phyloP scores from a whole-genome alignment of 2,888 invertebrate genomes.

The Tanytarsus gracilentus region DNA sequence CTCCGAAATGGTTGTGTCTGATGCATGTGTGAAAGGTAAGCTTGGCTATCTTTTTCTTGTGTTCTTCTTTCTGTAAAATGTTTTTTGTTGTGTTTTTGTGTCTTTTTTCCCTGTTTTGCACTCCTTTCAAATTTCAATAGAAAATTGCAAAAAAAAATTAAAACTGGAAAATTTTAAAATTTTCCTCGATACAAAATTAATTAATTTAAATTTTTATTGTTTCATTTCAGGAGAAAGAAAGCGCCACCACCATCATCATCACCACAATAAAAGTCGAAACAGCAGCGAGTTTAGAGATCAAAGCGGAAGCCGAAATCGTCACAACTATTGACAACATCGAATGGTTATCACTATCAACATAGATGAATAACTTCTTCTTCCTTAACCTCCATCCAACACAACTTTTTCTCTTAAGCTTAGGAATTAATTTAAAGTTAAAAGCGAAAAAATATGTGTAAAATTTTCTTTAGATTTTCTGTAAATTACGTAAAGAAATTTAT shows the following conservation, averaged over 20 bases:
- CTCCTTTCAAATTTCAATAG: neutral
- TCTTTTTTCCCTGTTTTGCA: neutral
- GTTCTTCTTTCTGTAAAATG: conserved; percentile 30
- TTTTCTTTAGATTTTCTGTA: neutral
- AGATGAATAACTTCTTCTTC: conserved; percentile 36
- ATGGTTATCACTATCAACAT: conserved; percentile 44
- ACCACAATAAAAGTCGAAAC: conserved; percentile 41
- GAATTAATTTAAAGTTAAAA: neutral
- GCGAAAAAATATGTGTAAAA: neutral
- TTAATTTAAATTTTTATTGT: neutral
- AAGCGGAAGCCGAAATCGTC: conserved; percentile 41
- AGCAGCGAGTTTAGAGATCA: conserved; percentile 42
- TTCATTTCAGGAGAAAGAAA: conserved; percentile 40
- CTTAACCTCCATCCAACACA: neutral
- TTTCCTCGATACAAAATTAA: neutral
- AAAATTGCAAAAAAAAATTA: neutral
- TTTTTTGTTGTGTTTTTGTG: conserved; percentile 33
- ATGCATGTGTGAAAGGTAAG: conserved; percentile 46
- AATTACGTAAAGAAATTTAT: neutral
- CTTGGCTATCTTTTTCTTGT: neutral
- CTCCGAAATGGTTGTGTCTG: conserved; percentile 67
- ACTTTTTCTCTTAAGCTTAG: neutral
- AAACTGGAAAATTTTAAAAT: neutral
- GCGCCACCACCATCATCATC: conserved; percentile 39
- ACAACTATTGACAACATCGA: conserved; percentile 41